Percentiles rank a stretch among this genome's conserved stretches.
These are phyloP conservation scores for Drosophila jambulina DNA, from an alignment of 1,140 invertebrate species.

Conservation along the genomic window DNA sequence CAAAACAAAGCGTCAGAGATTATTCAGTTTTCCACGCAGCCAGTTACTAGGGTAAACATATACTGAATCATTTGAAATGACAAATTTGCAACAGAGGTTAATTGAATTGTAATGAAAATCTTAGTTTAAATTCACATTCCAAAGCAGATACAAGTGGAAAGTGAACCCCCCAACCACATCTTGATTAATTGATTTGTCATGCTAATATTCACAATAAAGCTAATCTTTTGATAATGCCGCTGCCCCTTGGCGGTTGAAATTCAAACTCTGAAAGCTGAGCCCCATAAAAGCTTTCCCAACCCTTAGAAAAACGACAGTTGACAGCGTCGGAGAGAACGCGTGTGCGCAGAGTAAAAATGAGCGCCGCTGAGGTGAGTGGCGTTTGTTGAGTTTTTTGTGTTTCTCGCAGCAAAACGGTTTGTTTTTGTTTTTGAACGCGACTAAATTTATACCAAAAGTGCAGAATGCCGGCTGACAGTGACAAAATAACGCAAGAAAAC, in stretches of 20 bases:
- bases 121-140: neutral
- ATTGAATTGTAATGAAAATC: neutral
- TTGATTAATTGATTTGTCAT: neutral
- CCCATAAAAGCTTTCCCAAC: slow-evolving; percentile 29
- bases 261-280: slow-evolving; percentile 26
- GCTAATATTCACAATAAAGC: neutral
- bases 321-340: slow-evolving; percentile 10
- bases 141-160: neutral
- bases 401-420: slow-evolving; percentile 14
- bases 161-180: neutral
- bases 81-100: neutral
- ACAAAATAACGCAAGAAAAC: neutral
- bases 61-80: neutral
- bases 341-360: slow-evolving; percentile 54
- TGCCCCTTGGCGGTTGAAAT: slow-evolving; percentile 19
- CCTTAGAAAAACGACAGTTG: slow-evolving; percentile 1
- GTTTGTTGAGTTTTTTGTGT: neutral
- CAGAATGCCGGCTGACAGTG: slow-evolving; percentile 6
- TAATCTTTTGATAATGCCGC: slow-evolving; percentile 5
- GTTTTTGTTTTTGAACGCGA: slow-evolving; percentile 30
- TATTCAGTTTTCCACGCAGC: neutral
- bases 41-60: neutral
- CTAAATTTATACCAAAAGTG: slow-evolving; percentile 29
- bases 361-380: slow-evolving; percentile 56
- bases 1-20: slow-evolving; percentile 1